Evolutionary conservation across 1,140 invertebrate species (phyloP).

Genomic region (Mamestra configurata): DNA sequence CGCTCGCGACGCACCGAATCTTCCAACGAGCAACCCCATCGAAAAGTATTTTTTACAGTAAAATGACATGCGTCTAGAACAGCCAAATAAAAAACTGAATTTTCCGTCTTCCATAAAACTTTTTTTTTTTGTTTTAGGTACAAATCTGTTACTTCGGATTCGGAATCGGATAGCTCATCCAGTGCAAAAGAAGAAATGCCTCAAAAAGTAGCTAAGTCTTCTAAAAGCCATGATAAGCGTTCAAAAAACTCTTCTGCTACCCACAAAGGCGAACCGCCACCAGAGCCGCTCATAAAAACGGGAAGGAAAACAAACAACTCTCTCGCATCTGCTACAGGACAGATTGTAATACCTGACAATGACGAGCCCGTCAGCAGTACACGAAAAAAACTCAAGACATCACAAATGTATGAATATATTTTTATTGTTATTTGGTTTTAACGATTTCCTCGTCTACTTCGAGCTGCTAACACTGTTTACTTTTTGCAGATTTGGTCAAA

Average conservation of each 20-base stretch:
- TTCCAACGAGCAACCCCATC: too few species aligned
- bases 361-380: conserved; percentile 82
- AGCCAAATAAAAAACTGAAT: neutral
- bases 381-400: conserved; percentile 90
- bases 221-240: conserved; percentile 70
- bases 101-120: neutral
- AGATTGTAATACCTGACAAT: conserved; percentile 92
- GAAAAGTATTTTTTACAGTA: too few species aligned
- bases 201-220: conserved; percentile 69
- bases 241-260: conserved; percentile 79
- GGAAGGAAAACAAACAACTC: conserved; percentile 96
- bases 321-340: conserved; percentile 93
- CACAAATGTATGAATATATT: conserved; percentile 90
- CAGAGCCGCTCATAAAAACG: conserved; percentile 87
- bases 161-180: conserved; percentile 67
- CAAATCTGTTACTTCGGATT: conserved; percentile 71
- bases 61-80: too few species aligned
- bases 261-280: conserved; percentile 83
- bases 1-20: too few species aligned
- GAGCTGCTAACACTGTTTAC: neutral
- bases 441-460: neutral
- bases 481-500: conserved; percentile 91
- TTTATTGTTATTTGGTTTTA: neutral
- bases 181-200: conserved; percentile 77
- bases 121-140: conserved; percentile 61